These are phyloP conservation scores for Plestiodon gilberti DNA, from an alignment of 2,113 vertebrate genomes.

Conservation along the genomic window DNA sequence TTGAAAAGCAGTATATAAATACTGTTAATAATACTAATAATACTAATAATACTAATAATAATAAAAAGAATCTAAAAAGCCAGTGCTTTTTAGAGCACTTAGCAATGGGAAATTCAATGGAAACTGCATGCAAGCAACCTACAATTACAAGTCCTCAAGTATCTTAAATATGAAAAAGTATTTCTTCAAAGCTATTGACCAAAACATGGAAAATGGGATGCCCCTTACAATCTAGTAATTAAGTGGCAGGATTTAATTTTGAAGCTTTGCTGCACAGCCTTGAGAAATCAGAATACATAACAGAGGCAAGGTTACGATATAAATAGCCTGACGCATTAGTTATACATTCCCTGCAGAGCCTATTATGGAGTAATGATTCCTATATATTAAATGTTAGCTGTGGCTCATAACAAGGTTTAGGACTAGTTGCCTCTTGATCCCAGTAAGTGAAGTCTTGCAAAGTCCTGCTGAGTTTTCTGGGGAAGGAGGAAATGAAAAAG, in stretches of 20 bases:
- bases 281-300: slow-evolving; percentile 25
- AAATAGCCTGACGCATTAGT: background rate
- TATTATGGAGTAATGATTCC: slow-evolving; percentile 5
- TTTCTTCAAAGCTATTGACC: slow-evolving; percentile 11
- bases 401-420: slow-evolving; percentile 44
- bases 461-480: slow-evolving; percentile 61
- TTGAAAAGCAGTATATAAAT: too few relatives aligned
- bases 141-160: background rate
- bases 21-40: too few relatives aligned
- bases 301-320: slow-evolving; percentile 33
- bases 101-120: rapidly evolving
- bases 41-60: too few relatives aligned
- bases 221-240: background rate
- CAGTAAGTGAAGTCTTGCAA: slow-evolving; percentile 67
- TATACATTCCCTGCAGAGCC: background rate
- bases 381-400: slow-evolving; percentile 47
- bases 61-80: background rate
- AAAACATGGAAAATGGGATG: background rate
- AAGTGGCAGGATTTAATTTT: background rate
- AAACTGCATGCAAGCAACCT: background rate
- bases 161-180: background rate
- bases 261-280: background rate
- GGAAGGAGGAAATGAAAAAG: slow-evolving; percentile 46
- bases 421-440: slow-evolving; percentile 65
- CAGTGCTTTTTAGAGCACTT: background rate